These are phyloP conservation scores for Druceiella hillmani DNA, from an alignment of 2,888 invertebrate genomes.

Conservation along the genomic window DNA sequence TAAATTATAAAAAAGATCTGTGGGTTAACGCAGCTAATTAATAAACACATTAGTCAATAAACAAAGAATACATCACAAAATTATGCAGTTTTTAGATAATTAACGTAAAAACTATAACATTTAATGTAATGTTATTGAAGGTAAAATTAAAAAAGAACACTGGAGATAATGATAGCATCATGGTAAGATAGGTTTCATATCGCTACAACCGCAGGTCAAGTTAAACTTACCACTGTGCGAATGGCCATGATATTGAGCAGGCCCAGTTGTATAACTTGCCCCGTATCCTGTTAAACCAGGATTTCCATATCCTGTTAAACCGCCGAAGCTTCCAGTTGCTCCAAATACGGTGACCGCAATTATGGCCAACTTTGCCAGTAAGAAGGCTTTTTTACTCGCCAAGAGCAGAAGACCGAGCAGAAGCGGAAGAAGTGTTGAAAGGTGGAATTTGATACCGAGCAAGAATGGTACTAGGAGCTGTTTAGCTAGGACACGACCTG, in stretches of 20 bases:
- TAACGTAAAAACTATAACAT: too few relatives aligned
- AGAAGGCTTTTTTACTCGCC: slow-evolving; percentile 70
- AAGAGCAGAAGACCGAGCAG: slow-evolving; percentile 65
- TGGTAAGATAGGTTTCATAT: too few relatives aligned
- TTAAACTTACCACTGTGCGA: too few relatives aligned
- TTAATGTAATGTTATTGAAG: too few relatives aligned
- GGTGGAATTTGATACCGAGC: slow-evolving; percentile 74
- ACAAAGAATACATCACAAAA: too few relatives aligned
- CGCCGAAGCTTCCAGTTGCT: slow-evolving; percentile 35
- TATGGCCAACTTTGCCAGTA: slow-evolving; percentile 69
- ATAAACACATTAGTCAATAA: too few relatives aligned
- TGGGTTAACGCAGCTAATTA: too few relatives aligned
- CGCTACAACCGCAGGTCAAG: too few relatives aligned
- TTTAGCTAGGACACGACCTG: slow-evolving; percentile 66
- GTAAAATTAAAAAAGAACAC: too few relatives aligned
- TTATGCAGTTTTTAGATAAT: too few relatives aligned
- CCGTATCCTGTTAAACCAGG: slow-evolving; percentile 36
- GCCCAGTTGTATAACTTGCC: slow-evolving; percentile 32
- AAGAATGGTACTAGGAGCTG: slow-evolving; percentile 73
- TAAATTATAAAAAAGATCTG: too few relatives aligned
- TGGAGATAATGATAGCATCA: too few relatives aligned
- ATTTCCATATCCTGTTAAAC: slow-evolving; percentile 32
- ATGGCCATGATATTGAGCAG: slow-evolving; percentile 32
- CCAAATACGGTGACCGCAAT: slow-evolving; percentile 66
- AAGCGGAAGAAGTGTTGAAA: slow-evolving; percentile 68